Percentiles rank a stretch among this genome's conserved stretches.
Conservation (phyloP, 2,888 invertebrate species). For the Stenchaetothrips biformis region DNA sequence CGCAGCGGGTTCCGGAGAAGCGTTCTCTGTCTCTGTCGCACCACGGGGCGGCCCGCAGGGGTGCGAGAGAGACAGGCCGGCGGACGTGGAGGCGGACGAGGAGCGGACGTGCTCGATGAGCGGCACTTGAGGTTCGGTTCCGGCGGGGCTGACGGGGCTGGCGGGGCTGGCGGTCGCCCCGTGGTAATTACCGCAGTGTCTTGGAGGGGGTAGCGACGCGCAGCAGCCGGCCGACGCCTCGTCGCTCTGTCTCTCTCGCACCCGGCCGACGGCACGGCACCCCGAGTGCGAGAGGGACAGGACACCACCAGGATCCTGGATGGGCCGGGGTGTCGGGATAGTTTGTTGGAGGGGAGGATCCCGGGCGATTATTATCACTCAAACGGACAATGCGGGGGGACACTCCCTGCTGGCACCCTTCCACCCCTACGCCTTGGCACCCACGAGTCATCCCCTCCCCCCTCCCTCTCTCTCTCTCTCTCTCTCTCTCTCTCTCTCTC, state of each 20-base stretch:
- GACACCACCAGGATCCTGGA: too few species aligned
- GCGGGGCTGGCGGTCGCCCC: not conserved
- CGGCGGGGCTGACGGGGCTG: not conserved
- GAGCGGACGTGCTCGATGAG: conserved; percentile 9
- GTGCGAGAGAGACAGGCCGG: not conserved
- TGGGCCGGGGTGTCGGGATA: too few species aligned
- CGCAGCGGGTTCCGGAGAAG: too few species aligned
- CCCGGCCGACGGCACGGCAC: not conserved
- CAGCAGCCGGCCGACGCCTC: not conserved
- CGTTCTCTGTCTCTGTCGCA: too few species aligned
- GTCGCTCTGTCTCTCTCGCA: too few species aligned
- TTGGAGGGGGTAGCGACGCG: not conserved
- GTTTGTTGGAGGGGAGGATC: not conserved
- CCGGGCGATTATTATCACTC: not conserved
- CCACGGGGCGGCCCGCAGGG: not conserved
- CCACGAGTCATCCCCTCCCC: not conserved
- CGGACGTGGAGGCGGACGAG: too few species aligned
- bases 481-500: not conserved
- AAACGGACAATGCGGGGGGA: conserved; percentile 15
- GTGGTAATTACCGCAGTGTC: conserved; percentile 4
- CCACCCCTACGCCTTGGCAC: not conserved
- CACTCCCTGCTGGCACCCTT: not conserved
- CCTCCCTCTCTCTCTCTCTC: not conserved
- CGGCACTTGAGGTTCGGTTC: conserved; percentile 10
- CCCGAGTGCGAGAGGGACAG: not conserved